These are phyloP conservation scores for Pyrgilauda ruficollis DNA, from an alignment of 2,113 vertebrate species.

Conservation along the genomic window DNA sequence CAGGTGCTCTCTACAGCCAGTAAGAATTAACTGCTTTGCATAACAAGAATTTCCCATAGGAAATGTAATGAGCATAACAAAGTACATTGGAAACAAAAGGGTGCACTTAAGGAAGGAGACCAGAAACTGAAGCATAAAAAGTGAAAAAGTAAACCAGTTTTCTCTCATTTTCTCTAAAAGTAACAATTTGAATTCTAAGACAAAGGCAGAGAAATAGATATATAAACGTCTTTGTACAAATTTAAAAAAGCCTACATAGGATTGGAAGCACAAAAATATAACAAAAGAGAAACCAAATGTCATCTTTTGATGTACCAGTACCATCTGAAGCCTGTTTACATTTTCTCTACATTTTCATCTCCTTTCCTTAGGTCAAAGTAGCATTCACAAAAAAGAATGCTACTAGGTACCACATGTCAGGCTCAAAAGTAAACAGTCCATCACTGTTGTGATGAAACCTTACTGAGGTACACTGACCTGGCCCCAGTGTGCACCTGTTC, in stretches of 20 bases:
- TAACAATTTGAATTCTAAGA: neutral
- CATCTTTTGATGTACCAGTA: neutral
- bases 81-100: neutral
- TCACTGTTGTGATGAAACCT: neutral
- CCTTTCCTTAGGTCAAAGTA: neutral
- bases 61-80: neutral
- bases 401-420: neutral
- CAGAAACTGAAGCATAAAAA: neutral
- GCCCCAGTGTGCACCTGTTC: neutral
- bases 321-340: neutral
- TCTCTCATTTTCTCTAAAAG: neutral
- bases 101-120: neutral
- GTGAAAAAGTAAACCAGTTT: neutral
- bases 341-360: neutral
- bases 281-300: neutral
- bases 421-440: neutral
- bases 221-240: neutral
- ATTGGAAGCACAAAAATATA: neutral
- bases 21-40: constrained; percentile 15
- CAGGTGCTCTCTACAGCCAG: constrained; percentile 9
- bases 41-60: constrained; percentile 3
- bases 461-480: neutral
- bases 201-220: neutral
- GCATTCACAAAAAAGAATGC: neutral
- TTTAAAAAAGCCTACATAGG: neutral